Base-by-base conservation (phyloP, 1,140 invertebrate genomes). In the Lepidurus couesii region DNA sequence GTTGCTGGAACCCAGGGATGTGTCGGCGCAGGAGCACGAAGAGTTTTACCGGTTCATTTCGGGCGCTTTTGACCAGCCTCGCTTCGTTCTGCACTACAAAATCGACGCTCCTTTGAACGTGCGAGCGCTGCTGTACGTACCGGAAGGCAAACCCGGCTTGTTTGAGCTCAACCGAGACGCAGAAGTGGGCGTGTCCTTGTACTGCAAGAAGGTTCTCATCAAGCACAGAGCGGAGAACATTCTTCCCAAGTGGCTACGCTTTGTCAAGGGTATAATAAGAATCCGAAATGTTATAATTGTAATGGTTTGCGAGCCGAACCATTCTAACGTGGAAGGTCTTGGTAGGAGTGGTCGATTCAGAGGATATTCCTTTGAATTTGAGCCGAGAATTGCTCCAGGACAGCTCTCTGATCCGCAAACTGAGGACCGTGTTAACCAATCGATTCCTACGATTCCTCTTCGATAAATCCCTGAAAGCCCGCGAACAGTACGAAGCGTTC, bases 301-400 rank as follows among this genome's bases (percentile, higher is more conserved):
- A 42, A 73, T 78, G 34, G 79, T 77, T 53, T 73, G 21, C 4
- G 3, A 24, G 16, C 4, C 16, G 1, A 2, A 5, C 78, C 42
- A 5, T 75, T 75, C 79, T 80, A 24, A 24, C 24, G 24, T 24
- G 24, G 24, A 24, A 24, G 2, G 34, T 34, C 78, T 74, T 85
- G 84, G 44, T 81, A 91, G 92, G 97, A 84, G 96, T 98, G 42
- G 95, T 98, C 9, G 97, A 98, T 87, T 97, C 95, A 7, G 97
- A 98, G 88, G 97, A 99, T 84, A 98, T 99, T 88, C 97, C 97
- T 10, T 87, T 99, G 24, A 98, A 99, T 89, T 88, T 99, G 73
- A 98, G 95, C 83, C 88, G 97, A 84, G 97, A 99, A 86, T 87
- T 99, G 65, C 86, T 99, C 16, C 97, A 99, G 86, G 97, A 98